These are phyloP conservation scores for Lasioglossum pauxillum DNA, from an alignment of 2,888 invertebrate genomes.

Conservation along the genomic window DNA sequence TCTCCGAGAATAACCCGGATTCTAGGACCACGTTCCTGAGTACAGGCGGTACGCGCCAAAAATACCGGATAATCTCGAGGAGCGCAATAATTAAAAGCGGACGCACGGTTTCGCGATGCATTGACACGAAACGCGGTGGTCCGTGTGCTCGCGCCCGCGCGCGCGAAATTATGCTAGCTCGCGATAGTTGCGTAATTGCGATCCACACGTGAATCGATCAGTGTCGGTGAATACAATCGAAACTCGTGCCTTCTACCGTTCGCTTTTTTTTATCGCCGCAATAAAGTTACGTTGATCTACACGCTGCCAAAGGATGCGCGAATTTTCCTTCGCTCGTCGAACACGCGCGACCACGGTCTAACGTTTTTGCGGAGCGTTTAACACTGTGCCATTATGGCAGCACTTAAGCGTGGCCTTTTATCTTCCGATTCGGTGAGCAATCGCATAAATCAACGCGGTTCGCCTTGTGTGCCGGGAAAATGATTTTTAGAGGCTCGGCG, in stretches of 20 bases:
- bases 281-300: background rate
- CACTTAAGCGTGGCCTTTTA: conserved; percentile 32
- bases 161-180: conserved; percentile 15
- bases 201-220: conserved; percentile 20
- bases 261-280: background rate
- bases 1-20: conserved; percentile 46
- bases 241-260: background rate
- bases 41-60: conserved; percentile 53
- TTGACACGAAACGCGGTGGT: conserved; percentile 14
- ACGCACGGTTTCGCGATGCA: conserved; percentile 46
- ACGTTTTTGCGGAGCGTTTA: background rate
- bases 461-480: background rate
- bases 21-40: conserved; percentile 47
- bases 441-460: background rate
- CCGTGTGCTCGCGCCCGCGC: background rate
- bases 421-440: conserved; percentile 13
- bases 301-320: background rate
- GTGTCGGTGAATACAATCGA: background rate
- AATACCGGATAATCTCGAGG: conserved; percentile 63
- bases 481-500: background rate
- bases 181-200: conserved; percentile 55
- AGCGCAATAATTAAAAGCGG: conserved; percentile 56
- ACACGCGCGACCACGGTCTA: background rate
- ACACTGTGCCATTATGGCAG: conserved; percentile 9
- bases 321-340: background rate